These are phyloP conservation scores for Chitala chitala DNA, from an alignment of 2,113 vertebrate species.

Conservation along the genomic window DNA sequence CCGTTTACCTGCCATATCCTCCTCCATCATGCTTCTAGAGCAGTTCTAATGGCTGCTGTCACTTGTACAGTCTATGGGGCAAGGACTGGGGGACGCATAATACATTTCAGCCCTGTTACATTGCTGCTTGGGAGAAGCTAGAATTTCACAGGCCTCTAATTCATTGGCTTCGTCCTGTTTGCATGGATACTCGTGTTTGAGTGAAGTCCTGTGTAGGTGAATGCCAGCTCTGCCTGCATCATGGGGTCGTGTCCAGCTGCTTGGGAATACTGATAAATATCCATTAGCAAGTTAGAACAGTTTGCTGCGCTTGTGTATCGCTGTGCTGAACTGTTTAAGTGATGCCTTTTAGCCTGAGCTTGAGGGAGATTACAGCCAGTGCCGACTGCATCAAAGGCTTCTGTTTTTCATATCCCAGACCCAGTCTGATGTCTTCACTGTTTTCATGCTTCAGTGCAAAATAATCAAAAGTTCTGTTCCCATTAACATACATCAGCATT, in stretches of 20 bases:
- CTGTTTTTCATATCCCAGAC: not conserved
- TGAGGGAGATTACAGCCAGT: not conserved
- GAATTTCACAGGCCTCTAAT: no score
- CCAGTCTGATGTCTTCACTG: not conserved
- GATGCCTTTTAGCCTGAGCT: slow-evolving; percentile 1
- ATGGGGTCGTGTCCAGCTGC: not conserved
- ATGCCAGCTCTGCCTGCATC: not conserved
- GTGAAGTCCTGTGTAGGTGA: no score
- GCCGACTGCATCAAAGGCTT: not conserved
- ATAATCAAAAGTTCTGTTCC: not conserved
- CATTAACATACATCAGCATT: not conserved
- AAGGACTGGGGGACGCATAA: no score
- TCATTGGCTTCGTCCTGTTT: no score
- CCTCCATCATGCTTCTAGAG: no score
- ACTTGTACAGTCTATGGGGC: no score
- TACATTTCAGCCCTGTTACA: no score
- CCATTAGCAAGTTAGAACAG: not conserved
- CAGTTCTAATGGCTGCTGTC: no score
- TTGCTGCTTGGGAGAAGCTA: no score
- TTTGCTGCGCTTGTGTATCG: not conserved
- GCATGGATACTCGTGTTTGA: no score
- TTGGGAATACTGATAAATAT: not conserved
- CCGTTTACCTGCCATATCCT: no score
- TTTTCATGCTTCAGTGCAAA: not conserved
- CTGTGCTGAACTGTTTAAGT: not conserved